Evolutionary conservation across 2,797 vertebrate genomes (phyloP).

Genomic region (Rhincodon typus): DNA sequence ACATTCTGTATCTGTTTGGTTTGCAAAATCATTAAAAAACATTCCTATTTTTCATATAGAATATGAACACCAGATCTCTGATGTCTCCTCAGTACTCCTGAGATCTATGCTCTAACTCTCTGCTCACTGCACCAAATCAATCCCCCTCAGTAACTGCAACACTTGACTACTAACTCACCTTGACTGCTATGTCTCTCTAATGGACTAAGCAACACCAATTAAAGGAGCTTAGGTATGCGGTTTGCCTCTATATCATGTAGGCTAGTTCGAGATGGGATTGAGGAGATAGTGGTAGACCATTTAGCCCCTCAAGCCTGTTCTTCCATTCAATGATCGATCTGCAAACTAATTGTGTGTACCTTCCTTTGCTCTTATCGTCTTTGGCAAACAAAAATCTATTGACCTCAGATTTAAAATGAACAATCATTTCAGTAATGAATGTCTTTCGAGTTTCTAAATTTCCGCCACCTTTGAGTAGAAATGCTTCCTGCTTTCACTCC

Average conservation of each 20-base stretch:
- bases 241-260: neutral
- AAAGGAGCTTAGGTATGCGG: too few relatives aligned
- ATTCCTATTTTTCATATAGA: neutral
- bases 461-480: neutral
- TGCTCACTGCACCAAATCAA: neutral
- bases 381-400: neutral
- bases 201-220: neutral
- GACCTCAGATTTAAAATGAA: neutral
- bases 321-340: neutral
- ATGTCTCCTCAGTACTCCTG: neutral
- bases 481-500: neutral
- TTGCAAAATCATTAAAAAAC: neutral
- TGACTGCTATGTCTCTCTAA: neutral
- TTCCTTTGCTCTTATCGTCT: neutral
- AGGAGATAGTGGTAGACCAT: neutral
- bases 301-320: neutral
- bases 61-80: neutral
- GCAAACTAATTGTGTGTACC: neutral
- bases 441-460: neutral
- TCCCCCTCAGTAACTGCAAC: too few relatives aligned
- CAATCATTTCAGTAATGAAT: neutral
- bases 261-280: neutral
- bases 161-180: neutral
- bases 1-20: neutral
- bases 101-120: neutral